Evolutionary conservation across 2,113 vertebrate species (phyloP).

Genomic region (Furnarius figulus): DNA sequence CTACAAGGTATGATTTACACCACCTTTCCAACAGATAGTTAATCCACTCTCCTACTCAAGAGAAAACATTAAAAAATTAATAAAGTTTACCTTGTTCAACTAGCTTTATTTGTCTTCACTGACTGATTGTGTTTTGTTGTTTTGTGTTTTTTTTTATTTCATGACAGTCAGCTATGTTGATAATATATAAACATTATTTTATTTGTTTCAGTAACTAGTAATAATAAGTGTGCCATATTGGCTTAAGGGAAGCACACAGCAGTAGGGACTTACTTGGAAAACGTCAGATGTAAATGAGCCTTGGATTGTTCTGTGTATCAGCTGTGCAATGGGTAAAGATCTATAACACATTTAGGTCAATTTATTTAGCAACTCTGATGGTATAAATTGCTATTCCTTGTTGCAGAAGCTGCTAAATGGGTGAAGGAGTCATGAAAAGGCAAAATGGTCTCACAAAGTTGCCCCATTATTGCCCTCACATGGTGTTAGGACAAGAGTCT

Average conservation of each 20-base stretch:
- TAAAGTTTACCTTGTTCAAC: not conserved
- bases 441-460: not conserved
- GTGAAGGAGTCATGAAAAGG: not conserved
- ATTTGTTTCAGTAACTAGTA: not conserved
- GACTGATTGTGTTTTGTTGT: not conserved
- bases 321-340: not conserved
- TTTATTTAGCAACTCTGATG: not conserved
- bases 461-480: not conserved
- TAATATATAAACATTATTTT: not conserved
- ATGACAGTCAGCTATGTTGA: not conserved
- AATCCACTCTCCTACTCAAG: not conserved
- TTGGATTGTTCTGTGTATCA: not conserved
- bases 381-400: not conserved
- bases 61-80: not conserved
- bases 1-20: constrained; percentile 28
- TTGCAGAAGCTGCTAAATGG: not conserved
- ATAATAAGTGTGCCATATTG: not conserved
- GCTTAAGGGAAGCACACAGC: not conserved
- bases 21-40: not conserved
- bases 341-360: rapidly evolving
- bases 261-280: not conserved
- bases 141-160: not conserved
- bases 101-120: not conserved
- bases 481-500: rapidly evolving
- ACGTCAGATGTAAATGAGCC: not conserved